Evolutionary conservation across 2,113 vertebrate species (phyloP).

Genomic region (Menura novaehollandiae): DNA sequence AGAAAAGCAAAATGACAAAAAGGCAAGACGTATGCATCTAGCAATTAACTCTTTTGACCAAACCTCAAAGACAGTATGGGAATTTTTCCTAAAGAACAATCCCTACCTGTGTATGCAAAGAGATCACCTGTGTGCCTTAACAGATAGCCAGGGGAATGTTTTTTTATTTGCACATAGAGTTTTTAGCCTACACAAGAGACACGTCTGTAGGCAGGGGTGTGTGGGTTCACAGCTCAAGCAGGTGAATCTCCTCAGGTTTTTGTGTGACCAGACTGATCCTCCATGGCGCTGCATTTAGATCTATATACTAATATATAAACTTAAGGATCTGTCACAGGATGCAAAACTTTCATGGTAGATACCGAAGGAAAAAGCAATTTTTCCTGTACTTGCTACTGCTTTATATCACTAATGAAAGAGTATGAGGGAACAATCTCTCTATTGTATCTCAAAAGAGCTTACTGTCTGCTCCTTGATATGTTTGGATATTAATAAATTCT

Average conservation of each 20-base stretch:
- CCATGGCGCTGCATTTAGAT: background rate
- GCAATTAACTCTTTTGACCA: background rate
- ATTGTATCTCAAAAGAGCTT: background rate
- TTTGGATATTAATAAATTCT: slow-evolving; percentile 51
- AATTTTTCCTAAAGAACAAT: background rate
- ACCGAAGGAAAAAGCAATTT: background rate
- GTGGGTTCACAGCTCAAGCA: background rate
- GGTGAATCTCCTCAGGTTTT: background rate
- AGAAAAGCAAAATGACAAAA: background rate
- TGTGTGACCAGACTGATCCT: background rate
- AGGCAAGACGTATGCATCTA: background rate
- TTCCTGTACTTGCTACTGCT: background rate
- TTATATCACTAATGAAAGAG: background rate
- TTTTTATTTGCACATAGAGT: background rate
- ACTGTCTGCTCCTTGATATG: background rate
- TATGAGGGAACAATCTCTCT: background rate
- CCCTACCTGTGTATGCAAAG: background rate
- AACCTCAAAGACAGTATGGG: background rate
- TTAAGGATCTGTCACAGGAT: background rate
- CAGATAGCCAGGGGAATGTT: background rate
- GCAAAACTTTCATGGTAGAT: background rate
- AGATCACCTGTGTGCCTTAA: background rate
- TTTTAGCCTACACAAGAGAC: background rate
- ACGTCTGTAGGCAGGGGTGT: background rate
- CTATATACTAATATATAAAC: background rate